These are phyloP conservation scores for Dione juno DNA, from an alignment of 2,888 invertebrate species.

Conservation along the genomic window DNA sequence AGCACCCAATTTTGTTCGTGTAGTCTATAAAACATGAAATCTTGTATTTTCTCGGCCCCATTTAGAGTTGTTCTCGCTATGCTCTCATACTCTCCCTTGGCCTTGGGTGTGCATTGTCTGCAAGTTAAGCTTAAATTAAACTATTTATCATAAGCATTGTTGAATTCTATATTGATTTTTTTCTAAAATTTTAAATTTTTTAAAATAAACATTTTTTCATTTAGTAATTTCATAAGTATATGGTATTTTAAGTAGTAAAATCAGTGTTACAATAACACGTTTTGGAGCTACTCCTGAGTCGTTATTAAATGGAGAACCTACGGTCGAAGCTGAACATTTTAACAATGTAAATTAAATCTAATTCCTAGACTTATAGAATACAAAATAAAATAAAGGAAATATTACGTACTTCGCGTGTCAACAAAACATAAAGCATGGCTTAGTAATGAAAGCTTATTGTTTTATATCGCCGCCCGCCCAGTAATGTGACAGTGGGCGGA, in stretches of 20 bases:
- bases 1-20: too few species aligned
- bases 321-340: conserved; percentile 36
- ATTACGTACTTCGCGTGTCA: conserved; percentile 62
- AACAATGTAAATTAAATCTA: conserved; percentile 38
- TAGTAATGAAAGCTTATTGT: conserved; percentile 78
- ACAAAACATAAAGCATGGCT: conserved; percentile 69
- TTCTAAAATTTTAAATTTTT: too few species aligned
- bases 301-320: conserved; percentile 46
- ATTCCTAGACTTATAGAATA: conserved; percentile 30
- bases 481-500: conserved; percentile 73
- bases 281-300: conserved; percentile 55
- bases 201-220: too few species aligned
- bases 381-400: conserved; percentile 26
- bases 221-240: background rate
- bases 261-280: conserved; percentile 51
- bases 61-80: too few species aligned
- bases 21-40: too few species aligned
- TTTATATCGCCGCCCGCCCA: conserved; percentile 79
- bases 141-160: too few species aligned
- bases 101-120: too few species aligned
- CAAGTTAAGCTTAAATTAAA: too few species aligned
- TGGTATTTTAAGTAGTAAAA: conserved; percentile 35
- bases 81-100: too few species aligned
- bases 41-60: too few species aligned
- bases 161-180: too few species aligned